Base-by-base conservation (phyloP, 2,113 vertebrate genomes). In the Arenaria interpres region DNA sequence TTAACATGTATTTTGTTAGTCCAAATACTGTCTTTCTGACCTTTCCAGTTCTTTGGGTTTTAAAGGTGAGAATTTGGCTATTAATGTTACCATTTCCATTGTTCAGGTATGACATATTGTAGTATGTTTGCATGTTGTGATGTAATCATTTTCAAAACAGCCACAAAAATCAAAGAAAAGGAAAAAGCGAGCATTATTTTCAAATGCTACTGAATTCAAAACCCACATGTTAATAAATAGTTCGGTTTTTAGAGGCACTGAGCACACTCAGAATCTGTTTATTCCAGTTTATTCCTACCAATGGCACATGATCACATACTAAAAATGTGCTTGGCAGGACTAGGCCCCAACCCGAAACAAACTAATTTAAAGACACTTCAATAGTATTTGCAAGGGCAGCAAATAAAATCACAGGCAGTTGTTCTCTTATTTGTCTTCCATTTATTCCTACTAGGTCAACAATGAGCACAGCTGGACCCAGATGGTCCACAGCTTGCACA, bases 241-340 rank as follows among this genome's bases (percentile, higher is more conserved):
- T 81, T 33, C 20, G 21, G 33, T 81, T 95, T 83, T 72, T 64
- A 89, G 69, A 95, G 39, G 22, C 30, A 77, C 50, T 43, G 21
- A 92, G 48, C 14, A 78, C 35, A 75, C 33, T 78, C 62, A 68
- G 30, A 78, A 91, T 84, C 66, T 85, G 53, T 93, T 95, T 75
- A 56, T 84, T 91, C 95, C 71, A 54, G 6, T 88, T 90, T 85
- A 43, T 82, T 92, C 66, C 50, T 85, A 81, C 10, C 76, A n/a
- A 87, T 85, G 84, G 45, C 86, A 87, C 57, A 85, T 17, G 62
- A 72, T 62, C 66, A 57, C 35, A 28, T 73, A 50, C 53, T 94
- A 97, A 97, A 96, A 86, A 81, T 92, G 60, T 81, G 19, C 66
- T 86, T 96, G 76, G 90, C 79, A 93, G 66, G 84, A 93, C 92